Percentiles rank a stretch among this genome's conserved stretches.
Evolutionary conservation across 2,113 vertebrate species (phyloP).

Genomic region (Marmota flaviventris): DNA sequence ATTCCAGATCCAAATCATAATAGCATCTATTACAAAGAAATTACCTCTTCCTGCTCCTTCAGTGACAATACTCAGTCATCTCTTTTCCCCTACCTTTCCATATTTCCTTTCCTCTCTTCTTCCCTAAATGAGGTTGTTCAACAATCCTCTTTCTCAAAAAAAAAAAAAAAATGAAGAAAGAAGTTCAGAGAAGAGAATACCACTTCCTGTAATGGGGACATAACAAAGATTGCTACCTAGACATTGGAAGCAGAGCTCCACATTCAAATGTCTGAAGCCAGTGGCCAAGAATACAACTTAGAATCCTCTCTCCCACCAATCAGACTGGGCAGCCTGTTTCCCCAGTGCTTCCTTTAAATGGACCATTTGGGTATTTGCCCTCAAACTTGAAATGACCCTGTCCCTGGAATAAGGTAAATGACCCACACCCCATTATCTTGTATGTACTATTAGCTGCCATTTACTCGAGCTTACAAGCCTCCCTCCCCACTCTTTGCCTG

Average conservation of each 20-base stretch:
- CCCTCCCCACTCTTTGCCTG: neutral
- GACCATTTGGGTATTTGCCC: neutral
- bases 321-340: neutral
- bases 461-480: neutral
- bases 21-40: neutral
- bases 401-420: too few relatives aligned
- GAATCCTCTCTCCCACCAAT: neutral
- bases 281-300: neutral
- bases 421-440: neutral
- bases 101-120: neutral
- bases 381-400: neutral
- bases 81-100: neutral
- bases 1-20: too few relatives aligned
- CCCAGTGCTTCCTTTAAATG: neutral
- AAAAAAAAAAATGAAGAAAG: neutral
- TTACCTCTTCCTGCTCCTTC: neutral
- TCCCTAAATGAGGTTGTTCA: neutral
- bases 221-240: neutral
- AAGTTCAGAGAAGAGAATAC: neutral
- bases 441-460: neutral
- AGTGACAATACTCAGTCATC: neutral
- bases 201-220: neutral
- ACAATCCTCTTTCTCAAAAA: neutral
- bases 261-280: neutral
- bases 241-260: neutral